Base-by-base conservation (phyloP, 2,113 vertebrate species). In the Leptodactylus fuscus region DNA sequence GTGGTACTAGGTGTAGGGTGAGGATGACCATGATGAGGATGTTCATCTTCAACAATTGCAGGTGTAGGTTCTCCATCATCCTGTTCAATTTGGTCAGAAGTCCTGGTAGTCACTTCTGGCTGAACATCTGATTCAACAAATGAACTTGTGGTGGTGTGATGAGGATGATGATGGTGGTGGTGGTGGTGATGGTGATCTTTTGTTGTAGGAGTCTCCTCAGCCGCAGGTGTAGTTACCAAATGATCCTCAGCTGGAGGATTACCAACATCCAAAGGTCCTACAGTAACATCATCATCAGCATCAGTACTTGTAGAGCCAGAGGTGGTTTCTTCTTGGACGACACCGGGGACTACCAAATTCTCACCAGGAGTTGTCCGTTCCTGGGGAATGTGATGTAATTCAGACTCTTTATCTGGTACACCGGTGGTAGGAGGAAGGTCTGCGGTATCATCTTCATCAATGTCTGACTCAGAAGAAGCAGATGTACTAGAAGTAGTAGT, bases 401-500 rank as follows among this genome's bases (percentile, higher is more conserved):
- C 71, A 13, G 44, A 9, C 12, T 32, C 82, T 65, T 16, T 12
- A 41, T 53, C n/a, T 3, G 65, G 67, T 18, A 7, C 11, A 70
- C 27, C 70, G 32, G 51, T 24, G 6, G 12, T 12, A 79, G 6
- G 16, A 38, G 32, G 29, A 70, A 24, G 9, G 22, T 9, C 41
- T 48, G 41, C n/a, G 18, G 24, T 51, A n/a, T 13, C 62, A 3
- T 46, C 80, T 38, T 27, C 81, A 36, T 18, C 7, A n/a, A n/a
- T 12, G 6, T 9, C 51, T 24, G 34, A 13, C 29, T 38, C 34
- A 1, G 34, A n/a, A 41, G 55, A 12, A 46, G 11, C 22, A 20
- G 48, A 7, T 46, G 76, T 80, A 32, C 22, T 70, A 27, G 71
- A 49, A 53, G 78, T 89, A 88, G 55, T 73, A 80, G n/a, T 73